Percentiles rank a stretch among this genome's conserved stretches.
Evolutionary conservation across 2,113 vertebrate genomes (phyloP).

Genomic region (Microtus richardsoni): DNA sequence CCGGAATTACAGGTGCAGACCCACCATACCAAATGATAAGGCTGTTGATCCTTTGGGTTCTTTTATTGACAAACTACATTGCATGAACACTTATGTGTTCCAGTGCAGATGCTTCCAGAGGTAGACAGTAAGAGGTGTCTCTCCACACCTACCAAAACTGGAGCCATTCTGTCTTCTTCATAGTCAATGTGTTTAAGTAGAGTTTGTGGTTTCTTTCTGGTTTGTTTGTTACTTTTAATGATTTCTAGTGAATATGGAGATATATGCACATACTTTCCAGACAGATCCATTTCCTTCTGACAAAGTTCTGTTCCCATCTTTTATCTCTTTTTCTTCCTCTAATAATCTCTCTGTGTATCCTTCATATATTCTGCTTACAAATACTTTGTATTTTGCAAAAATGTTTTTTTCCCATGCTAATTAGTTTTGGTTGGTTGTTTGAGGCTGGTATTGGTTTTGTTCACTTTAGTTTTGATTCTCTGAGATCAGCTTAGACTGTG

Average conservation of each 20-base stretch:
- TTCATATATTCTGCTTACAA: background rate
- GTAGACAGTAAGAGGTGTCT: background rate
- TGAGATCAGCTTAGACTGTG: background rate
- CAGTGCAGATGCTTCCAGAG: background rate
- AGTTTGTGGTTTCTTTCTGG: background rate
- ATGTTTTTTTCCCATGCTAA: background rate
- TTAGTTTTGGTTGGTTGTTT: background rate
- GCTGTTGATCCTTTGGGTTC: background rate
- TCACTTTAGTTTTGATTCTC: background rate
- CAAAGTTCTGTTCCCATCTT: background rate
- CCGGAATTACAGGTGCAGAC: background rate
- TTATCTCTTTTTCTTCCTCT: background rate
- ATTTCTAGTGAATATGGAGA: background rate
- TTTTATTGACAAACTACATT: background rate
- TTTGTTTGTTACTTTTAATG: background rate
- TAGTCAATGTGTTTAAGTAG: background rate
- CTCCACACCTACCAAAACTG: background rate
- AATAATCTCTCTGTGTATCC: background rate
- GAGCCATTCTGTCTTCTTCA: background rate
- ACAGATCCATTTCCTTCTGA: background rate
- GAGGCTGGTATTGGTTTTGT: background rate
- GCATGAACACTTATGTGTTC: background rate
- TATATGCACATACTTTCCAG: background rate
- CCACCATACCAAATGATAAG: background rate
- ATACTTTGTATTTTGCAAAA: background rate